A percentile compares a stretch with the other conserved stretches of the same genome.
phyloP scores from a whole-genome alignment of 2,888 invertebrate species.

The Abrostola triplasia region DNA sequence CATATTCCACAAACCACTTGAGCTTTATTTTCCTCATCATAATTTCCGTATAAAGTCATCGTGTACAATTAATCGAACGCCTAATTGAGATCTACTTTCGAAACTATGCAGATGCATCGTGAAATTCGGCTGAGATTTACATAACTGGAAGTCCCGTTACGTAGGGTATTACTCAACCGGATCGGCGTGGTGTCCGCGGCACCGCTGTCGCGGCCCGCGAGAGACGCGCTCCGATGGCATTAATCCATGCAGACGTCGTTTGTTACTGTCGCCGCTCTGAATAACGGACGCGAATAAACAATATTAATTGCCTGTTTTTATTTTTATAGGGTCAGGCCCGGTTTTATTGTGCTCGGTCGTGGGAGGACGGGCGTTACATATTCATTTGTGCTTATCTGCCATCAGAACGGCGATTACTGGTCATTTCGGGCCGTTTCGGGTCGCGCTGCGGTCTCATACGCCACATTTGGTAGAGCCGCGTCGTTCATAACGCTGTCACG shows the following conservation, averaged over 20 bases:
- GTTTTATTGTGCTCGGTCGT: slow-evolving; percentile 78
- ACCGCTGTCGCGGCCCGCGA: slow-evolving; percentile 50
- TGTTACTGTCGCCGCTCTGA: slow-evolving; percentile 80
- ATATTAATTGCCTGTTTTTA: slow-evolving; percentile 85
- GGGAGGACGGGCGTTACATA: slow-evolving; percentile 84
- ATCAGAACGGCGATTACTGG: slow-evolving; percentile 80
- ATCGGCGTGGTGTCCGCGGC: slow-evolving; percentile 66
- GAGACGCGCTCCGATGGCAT: slow-evolving; percentile 60
- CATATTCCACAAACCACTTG: slow-evolving; percentile 65
- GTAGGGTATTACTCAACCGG: slow-evolving; percentile 85
- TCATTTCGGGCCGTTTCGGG: slow-evolving; percentile 73
- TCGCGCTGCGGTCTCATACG: slow-evolving; percentile 68
- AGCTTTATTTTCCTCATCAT: slow-evolving; percentile 56
- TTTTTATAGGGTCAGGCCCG: slow-evolving; percentile 81
- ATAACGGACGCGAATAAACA: slow-evolving; percentile 85
- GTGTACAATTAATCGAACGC: slow-evolving; percentile 68
- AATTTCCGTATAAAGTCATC: slow-evolving; percentile 56
- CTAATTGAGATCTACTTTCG: slow-evolving; percentile 80
- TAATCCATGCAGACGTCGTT: slow-evolving; percentile 77
- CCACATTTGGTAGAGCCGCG: slow-evolving; percentile 72
- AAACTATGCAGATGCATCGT: slow-evolving; percentile 77
- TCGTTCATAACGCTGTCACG: slow-evolving; percentile 68
- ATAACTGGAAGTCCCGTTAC: slow-evolving; percentile 87
- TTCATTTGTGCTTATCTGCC: slow-evolving; percentile 86
- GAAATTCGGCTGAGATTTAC: slow-evolving; percentile 86